Conservation (phyloP, 2,797 vertebrate species). For the Anabacerthia variegaticeps region DNA sequence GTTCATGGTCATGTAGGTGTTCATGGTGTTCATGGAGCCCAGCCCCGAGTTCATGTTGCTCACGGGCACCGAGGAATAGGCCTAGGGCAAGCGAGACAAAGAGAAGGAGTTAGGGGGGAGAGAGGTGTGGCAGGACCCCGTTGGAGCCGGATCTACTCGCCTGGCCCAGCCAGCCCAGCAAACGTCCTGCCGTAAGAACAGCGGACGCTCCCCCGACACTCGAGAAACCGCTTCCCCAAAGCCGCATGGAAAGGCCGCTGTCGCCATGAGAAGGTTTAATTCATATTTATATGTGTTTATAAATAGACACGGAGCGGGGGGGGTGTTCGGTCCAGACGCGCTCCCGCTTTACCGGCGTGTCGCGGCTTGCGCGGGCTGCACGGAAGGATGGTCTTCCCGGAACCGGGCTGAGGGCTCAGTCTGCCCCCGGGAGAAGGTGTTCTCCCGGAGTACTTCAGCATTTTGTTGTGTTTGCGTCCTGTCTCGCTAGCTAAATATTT, state of each 20-base stretch:
- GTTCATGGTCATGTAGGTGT: slow-evolving; percentile 88
- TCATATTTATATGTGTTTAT: not conserved
- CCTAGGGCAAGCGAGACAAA: slow-evolving; percentile 72
- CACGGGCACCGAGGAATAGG: slow-evolving; percentile 89
- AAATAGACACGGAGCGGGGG: not conserved
- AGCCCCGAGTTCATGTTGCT: slow-evolving; percentile 91
- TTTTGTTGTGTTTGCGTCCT: not conserved
- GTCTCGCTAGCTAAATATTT: not conserved
- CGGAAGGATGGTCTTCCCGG: not conserved
- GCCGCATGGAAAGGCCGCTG: not conserved
- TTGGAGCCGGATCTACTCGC: not conserved
- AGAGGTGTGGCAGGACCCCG: not conserved
- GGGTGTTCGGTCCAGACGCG: not conserved
- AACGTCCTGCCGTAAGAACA: not conserved
- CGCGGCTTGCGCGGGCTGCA: not conserved
- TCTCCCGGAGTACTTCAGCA: not conserved
- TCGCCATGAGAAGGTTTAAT: not conserved
- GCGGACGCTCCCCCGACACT: not conserved
- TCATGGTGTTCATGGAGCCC: slow-evolving; percentile 92
- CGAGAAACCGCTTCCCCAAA: not conserved
- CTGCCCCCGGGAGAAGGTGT: not conserved
- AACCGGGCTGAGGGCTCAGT: not conserved
- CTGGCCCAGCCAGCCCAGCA: not conserved
- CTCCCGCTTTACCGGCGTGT: not conserved
- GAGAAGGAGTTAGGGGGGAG: slow-evolving; percentile 33